Base-by-base conservation (phyloP, 1,140 invertebrate genomes). In the Oreohelix idahoensis region DNA sequence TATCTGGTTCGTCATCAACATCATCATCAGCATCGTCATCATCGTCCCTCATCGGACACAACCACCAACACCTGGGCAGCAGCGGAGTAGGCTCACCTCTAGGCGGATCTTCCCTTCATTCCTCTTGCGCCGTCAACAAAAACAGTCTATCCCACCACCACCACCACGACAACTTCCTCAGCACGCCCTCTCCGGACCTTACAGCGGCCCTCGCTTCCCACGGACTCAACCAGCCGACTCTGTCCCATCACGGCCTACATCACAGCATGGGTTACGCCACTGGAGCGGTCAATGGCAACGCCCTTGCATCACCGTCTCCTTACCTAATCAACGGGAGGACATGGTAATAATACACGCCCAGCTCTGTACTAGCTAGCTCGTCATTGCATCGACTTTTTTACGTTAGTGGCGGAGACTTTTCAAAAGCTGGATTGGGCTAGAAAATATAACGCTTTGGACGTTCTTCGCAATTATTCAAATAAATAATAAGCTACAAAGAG, bases 261-360 rank as follows among this genome's bases (percentile, higher is more conserved):
- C 86, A 88, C 82, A 82, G 87, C 69, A 84, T 90, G 73, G 87
- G 87, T 73, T 89, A 89, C 85, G 85, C 86, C 66, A 83, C 87
- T 42, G 81, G 87, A 15, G 84, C 83, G 49, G 85, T 90, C 74
- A 88, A 87, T 70, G 86, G 87, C 20, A 83, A 79, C 49, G 81
- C 81, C 58, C 84, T 88, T 70, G 79, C 84, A 20, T 84, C 84
- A 8, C 84, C 86, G 51, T 88, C 90, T 39, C 88, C 88, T n/a
- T 90, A 91, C 81, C 86, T 91, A 49, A 82, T 89, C 39, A 89
- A 89, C 83, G 89, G 89, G n/a, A 81, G 90, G 78, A 90, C 88
- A 53, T 90, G 89, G 90, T 90, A 87, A 75, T 29, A 35, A 36
- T 15, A 42, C 0, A 38, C 13, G 77, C n/a, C 32, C 32, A 29